Percentiles rank a stretch among this genome's conserved stretches.
These are phyloP conservation scores for Spisula subtruncata DNA, from an alignment of 2,888 invertebrate species.

Conservation along the genomic window DNA sequence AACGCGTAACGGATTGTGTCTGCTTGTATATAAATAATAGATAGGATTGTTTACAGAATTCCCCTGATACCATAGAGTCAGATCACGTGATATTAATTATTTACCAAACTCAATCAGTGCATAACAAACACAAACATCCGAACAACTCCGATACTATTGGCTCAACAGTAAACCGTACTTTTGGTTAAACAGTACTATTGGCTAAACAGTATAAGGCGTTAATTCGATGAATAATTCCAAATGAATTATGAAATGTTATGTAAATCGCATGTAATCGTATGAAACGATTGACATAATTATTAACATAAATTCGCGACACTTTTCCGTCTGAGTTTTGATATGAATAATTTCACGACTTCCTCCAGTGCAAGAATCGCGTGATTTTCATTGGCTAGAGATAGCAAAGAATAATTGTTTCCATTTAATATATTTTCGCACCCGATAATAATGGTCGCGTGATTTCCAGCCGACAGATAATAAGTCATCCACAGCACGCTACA, in stretches of 20 bases:
- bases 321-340: background rate
- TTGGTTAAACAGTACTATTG: too few species aligned
- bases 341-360: background rate
- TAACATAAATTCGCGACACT: background rate
- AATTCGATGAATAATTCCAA: background rate
- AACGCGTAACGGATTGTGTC: background rate
- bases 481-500: background rate
- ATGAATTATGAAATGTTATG: background rate
- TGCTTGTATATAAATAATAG: constrained; percentile 2
- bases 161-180: too few species aligned
- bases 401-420: background rate
- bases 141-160: background rate
- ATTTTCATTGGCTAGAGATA: constrained; percentile 2
- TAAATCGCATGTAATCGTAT: background rate
- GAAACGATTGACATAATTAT: background rate
- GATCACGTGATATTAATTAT: constrained; percentile 10
- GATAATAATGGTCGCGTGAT: background rate
- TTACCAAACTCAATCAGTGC: background rate
- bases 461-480: background rate
- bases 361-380: background rate
- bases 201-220: background rate
- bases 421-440: background rate
- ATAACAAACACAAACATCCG: background rate
- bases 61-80: background rate
- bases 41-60: background rate